These are phyloP conservation scores for Drosophila sordidapex DNA, from an alignment of 2,888 invertebrate genomes.

Conservation along the genomic window DNA sequence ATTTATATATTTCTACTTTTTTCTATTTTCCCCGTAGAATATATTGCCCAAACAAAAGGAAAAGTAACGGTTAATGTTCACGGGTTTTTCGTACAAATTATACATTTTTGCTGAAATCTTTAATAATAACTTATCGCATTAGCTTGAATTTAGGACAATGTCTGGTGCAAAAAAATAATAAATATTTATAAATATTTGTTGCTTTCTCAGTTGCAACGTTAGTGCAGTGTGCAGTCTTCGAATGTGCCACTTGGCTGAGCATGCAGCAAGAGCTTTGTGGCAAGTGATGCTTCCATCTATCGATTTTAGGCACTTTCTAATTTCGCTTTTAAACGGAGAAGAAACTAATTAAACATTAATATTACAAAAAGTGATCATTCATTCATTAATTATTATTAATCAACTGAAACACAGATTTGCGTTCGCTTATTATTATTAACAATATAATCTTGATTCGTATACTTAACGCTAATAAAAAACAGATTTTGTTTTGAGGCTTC, in stretches of 20 bases:
- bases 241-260: constrained; percentile 42
- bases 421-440: background rate
- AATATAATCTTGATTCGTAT: background rate
- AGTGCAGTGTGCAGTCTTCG: constrained; percentile 7
- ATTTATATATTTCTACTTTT: constrained; percentile 10
- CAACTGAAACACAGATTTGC: constrained; percentile 7
- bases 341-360: background rate
- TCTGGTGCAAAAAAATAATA: background rate
- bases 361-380: background rate
- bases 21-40: background rate
- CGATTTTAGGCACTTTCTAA: constrained; percentile 55
- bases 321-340: background rate
- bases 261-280: constrained; percentile 7
- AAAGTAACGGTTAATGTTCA: constrained; percentile 60
- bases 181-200: background rate
- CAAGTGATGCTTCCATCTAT: constrained; percentile 21
- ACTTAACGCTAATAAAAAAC: constrained; percentile 30
- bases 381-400: constrained; percentile 5
- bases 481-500: constrained; percentile 23
- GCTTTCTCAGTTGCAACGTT: constrained; percentile 1
- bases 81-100: constrained; percentile 5
- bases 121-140: background rate
- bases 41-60: constrained; percentile 39
- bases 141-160: background rate
- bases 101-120: background rate